Base-by-base conservation (phyloP, 2,797 vertebrate genomes). In the Ispidina picta region DNA sequence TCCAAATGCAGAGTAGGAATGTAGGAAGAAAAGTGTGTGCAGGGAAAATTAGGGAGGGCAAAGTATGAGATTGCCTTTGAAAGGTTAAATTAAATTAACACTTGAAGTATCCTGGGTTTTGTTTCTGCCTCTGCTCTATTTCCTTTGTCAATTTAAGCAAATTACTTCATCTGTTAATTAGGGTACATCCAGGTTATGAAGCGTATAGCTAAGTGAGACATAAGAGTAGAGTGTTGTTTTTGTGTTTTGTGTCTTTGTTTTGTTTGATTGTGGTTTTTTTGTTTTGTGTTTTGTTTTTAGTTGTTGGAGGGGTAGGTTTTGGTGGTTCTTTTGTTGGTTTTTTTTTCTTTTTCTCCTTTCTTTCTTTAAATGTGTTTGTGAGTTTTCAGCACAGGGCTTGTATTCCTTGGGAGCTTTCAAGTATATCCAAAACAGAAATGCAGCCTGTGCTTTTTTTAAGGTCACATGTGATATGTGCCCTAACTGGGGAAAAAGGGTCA, bases 331-430 rank as follows among this genome's bases (percentile, higher is more conserved):
- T 8, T 17, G 14, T 11, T 0, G 49, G 10, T 48, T 7, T 26
- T 31, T 3, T 8, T 16, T 22, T 16, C 5, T 48, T 8, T 16
- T 22, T 16, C 6, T 0, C 56, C 44, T 25, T 11, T 8, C 31
- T 25, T 10, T 9, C 13, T 73, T 60, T 51, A 76, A 68, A 48
- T 52, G 28, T 79, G 33, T 52, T 59, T n/a, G 12, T 44, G 43
- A 31, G 68, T 88, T 56, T 48, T 31, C 37, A 82, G 68, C 19
- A 41, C 28, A 51, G 43, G 20, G 33, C 55, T 35, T 79, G 71
- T 74, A 86, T 94, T 95, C 86, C 93, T 79, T 60, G 35, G 37
- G 33, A 92, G 44, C 81, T 91, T 85, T 91, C 80, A 65, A 88
- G 78, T 82, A 48, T 58, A n/a, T 84, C 88, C 49, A 75, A 84